Base-by-base conservation (phyloP, 1,140 invertebrate genomes). In the Drosophila obscura region DNA sequence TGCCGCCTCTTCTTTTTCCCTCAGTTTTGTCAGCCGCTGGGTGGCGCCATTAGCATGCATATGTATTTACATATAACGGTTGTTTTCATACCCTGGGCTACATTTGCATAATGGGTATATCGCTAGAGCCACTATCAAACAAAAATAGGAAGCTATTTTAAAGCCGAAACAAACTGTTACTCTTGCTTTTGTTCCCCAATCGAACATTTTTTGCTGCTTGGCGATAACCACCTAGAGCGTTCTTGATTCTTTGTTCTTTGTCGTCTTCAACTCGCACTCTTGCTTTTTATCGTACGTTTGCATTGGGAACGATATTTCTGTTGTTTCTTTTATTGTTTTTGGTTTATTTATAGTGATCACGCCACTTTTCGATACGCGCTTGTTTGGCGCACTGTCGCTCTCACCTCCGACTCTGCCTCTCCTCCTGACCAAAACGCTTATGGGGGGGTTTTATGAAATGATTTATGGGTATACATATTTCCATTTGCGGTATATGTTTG, bases 291-390 rank as follows among this genome's bases (percentile, higher is more conserved):
- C 68, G 69, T 56, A 59, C 64, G 63, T 59, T 72, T 51, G 60
- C 56, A 59, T 45, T 28, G 5, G 15, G 28, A 61, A 48, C 52
- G 35, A 53, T 53, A 55, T 56, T 44, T 64, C 51, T 68, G 39
- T 73, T 77, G 57, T 22, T 78, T 72, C 57, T 73, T 73, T 77
- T 77, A 73, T 77, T 52, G 77, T 73, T 85, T 78, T 74, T 39
- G 35, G 50, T 68, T 64, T 85, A 85, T 85, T 85, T 85, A 74
- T 85, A 85, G 77, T 65, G 77, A 85, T 85, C 81, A 85, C 81
- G 81, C 81, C 81, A 85, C 81, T 44, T 85, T 85, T 81, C 22
- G 31, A 58, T 64, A 74, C 58, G 45, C 22, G 35, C 35, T 39
- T 39, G 35, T 57, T 69, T 69, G 58, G 46, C 53, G 19, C 50